Percentiles rank a stretch among this genome's conserved stretches.
Conservation (phyloP, 2,888 invertebrate species). For the Pseudococcus viburni region DNA sequence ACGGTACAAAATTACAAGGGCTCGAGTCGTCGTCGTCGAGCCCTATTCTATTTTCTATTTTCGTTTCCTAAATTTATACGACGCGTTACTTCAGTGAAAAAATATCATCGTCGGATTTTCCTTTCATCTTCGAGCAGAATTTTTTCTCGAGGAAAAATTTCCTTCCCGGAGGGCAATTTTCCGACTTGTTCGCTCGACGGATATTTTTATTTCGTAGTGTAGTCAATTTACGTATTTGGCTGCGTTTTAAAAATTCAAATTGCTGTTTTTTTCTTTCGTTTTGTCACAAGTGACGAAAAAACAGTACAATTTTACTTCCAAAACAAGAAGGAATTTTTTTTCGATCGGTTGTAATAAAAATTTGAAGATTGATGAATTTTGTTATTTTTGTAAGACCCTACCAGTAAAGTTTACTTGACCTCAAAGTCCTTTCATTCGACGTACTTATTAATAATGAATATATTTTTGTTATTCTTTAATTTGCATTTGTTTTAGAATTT, state of each 20-base stretch:
- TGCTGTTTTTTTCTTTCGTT: not conserved
- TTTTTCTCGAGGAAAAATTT: not conserved
- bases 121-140: not conserved
- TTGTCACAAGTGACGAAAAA: no score
- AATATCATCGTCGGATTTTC: not conserved
- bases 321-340: no score
- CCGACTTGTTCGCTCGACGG: not conserved
- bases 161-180: not conserved
- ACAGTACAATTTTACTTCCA: no score
- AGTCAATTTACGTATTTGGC: not conserved
- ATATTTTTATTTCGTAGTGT: not conserved
- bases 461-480: no score
- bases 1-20: not conserved
- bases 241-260: constrained; percentile 1
- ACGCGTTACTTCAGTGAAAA: constrained; percentile 13
- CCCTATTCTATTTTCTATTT: not conserved
- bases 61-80: not conserved
- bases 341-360: no score
- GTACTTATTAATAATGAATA: no score
- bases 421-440: no score
- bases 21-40: not conserved
- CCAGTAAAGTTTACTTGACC: no score
- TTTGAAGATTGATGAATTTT: no score
- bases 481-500: no score
- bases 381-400: no score